Base-by-base conservation (phyloP, 2,888 invertebrate genomes). In the Tinea semifulvella region DNA sequence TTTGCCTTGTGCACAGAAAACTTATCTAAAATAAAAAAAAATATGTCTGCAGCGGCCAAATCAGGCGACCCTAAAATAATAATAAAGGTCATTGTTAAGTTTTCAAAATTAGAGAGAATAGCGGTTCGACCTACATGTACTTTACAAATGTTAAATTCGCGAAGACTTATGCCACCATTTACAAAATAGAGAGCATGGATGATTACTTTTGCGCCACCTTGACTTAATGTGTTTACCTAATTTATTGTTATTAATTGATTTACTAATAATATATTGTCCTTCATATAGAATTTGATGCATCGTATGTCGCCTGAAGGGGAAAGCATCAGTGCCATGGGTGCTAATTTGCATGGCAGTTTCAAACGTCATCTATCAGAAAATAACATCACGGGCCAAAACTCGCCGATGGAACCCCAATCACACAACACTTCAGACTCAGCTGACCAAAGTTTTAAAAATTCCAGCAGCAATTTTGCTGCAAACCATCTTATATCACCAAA, bases 231-330 rank as follows among this genome's bases (percentile, higher is more conserved):
- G n/a, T n/a, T n/a, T n/a, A n/a, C n/a, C n/a, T 27, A 7, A 27
- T 27, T 27, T 13, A 31, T 31, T 36, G 7, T 14, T 36, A 3
- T 18, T 36, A 18, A 19, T 22, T 14, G 20, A 56, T 52, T 45
- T 54, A 62, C 54, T 65, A 54, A 66, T 58, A 52, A 53, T 60
- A 22, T 57, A 53, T 36, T 57, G 54, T 71, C 63, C 66, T 76
- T 73, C 65, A 56, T 79, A 60, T 85, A 86, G 79, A 88, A 86
- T 51, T 84, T 87, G 62, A 82, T 85, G 60, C 88, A 89, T 61
- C 84, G 89, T 56, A 80, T 88, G 68, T 88, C 89, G 48, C 89
- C 89, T 40, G 89, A 89, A 60, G 88, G 88, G 50, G 85, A 85
- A 61, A 84, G 84, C 65, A 71, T 79, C 56, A 82, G 73, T 64